phyloP scores from a whole-genome alignment of 2,888 invertebrate genomes.

The Euplagia quadripunctaria region DNA sequence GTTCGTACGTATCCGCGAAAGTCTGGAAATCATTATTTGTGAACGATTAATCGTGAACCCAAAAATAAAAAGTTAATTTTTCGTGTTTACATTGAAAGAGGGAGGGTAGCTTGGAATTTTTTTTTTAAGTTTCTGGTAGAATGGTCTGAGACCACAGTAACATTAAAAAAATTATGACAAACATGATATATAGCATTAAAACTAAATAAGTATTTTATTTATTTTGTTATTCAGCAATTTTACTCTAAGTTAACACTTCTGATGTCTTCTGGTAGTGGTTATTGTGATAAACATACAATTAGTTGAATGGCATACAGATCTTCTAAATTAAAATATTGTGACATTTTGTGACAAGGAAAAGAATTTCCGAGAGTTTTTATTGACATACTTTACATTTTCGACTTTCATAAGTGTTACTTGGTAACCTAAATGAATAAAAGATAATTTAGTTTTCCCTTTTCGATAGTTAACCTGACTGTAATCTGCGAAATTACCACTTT shows the following conservation, averaged over 20 bases:
- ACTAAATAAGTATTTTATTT: not conserved
- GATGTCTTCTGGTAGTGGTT: too few relatives aligned
- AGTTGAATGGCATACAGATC: too few relatives aligned
- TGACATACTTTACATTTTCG: too few relatives aligned
- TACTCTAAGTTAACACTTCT: not conserved
- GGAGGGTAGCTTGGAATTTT: not conserved
- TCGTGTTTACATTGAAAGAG: slow-evolving; percentile 5
- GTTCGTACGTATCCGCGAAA: slow-evolving; percentile 44
- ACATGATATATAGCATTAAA: not conserved
- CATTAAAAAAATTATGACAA: not conserved
- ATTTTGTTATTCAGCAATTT: not conserved
- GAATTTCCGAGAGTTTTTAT: too few relatives aligned
- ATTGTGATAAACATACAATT: too few relatives aligned
- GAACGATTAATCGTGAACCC: slow-evolving; percentile 31
- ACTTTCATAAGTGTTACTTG: too few relatives aligned
- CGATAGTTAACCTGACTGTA: not conserved
- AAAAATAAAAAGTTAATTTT: slow-evolving; percentile 25
- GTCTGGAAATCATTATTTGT: slow-evolving; percentile 32
- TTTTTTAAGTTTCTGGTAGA: not conserved
- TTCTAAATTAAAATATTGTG: too few relatives aligned
- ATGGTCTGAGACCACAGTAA: not conserved
- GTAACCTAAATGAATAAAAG: not conserved
- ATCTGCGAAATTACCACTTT: not conserved
- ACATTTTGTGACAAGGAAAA: too few relatives aligned
- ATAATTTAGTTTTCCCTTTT: not conserved